These are phyloP conservation scores for Cololabis saira DNA, from an alignment of 2,113 vertebrate genomes.

Conservation along the genomic window DNA sequence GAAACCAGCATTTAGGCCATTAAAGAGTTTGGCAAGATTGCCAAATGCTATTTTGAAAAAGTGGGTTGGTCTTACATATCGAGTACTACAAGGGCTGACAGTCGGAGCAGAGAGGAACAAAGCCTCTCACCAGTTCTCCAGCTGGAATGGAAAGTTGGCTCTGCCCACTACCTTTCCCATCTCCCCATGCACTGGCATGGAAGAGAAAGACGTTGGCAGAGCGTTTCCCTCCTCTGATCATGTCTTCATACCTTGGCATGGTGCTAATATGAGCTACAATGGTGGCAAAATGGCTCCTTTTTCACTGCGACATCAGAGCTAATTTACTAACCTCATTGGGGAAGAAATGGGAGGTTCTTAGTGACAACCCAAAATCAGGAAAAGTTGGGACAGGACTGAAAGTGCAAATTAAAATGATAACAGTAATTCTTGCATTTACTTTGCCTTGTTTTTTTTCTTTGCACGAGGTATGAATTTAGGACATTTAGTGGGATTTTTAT, in stretches of 20 bases:
- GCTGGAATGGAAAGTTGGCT: constrained; percentile 80
- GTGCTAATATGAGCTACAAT: constrained; percentile 43
- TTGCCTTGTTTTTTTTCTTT: no score
- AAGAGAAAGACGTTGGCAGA: constrained; percentile 59
- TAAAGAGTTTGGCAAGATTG: constrained; percentile 33
- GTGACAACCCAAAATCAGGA: background rate
- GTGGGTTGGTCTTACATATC: constrained; percentile 21
- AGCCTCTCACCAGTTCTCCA: constrained; percentile 70
- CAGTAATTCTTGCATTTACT: background rate
- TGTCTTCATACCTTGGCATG: constrained; percentile 66
- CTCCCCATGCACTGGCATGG: constrained; percentile 68
- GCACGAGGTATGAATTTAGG: no score
- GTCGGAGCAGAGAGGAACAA: constrained; percentile 61
- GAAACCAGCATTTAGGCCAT: constrained; percentile 23
- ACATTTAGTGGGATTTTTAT: no score
- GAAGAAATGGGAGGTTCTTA: background rate
- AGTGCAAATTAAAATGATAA: background rate
- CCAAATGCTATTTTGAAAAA: constrained; percentile 43
- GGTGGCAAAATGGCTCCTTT: constrained; percentile 48
- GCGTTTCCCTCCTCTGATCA: constrained; percentile 62
- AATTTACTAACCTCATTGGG: constrained; percentile 6
- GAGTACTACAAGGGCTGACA: constrained; percentile 43
- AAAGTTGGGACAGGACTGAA: background rate
- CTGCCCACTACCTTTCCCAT: constrained; percentile 53
- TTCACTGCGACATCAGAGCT: constrained; percentile 23